Evolutionary conservation across 2,888 invertebrate genomes (phyloP).

Genomic region (Eristalis arbustorum): DNA sequence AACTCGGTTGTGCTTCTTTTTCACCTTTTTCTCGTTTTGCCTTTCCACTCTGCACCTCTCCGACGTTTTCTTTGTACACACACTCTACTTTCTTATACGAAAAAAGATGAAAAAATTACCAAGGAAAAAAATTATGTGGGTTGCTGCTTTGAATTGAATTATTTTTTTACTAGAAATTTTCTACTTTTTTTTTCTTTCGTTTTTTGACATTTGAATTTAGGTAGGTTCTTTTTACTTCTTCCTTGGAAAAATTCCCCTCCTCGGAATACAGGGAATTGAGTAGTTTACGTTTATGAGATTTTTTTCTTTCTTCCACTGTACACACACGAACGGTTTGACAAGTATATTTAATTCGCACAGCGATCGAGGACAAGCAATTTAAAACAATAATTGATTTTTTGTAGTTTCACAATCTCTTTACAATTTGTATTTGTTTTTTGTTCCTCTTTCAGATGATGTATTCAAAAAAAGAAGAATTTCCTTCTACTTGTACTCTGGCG

Average conservation of each 20-base stretch:
- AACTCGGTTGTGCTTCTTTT: conserved; percentile 59
- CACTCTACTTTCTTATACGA: conserved; percentile 43
- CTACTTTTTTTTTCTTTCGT: conserved; percentile 12
- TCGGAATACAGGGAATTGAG: conserved; percentile 23
- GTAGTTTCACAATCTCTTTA: too few species aligned
- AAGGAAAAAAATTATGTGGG: conserved; percentile 65
- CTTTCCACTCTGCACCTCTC: conserved; percentile 41
- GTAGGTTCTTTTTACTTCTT: conserved; percentile 9
- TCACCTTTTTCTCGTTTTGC: conserved; percentile 43
- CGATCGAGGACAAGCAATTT: conserved; percentile 1
- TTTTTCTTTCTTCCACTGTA: neutral
- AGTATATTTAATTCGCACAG: conserved; percentile 26
- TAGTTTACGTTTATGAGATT: conserved; percentile 19
- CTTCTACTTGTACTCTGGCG: conserved; percentile 30
- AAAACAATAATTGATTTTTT: neutral
- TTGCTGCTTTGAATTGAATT: conserved; percentile 50
- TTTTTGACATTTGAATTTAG: conserved; percentile 39
- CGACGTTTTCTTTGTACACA: conserved; percentile 57
- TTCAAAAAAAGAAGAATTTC: conserved; percentile 38
- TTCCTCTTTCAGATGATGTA: neutral
- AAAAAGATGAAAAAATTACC: conserved; percentile 49
- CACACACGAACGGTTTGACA: neutral
- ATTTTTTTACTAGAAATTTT: conserved; percentile 12
- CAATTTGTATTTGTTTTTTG: neutral
- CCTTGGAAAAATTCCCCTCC: neutral